phyloP scores from a whole-genome alignment of 2,113 vertebrate species.

The Struthio camelus region DNA sequence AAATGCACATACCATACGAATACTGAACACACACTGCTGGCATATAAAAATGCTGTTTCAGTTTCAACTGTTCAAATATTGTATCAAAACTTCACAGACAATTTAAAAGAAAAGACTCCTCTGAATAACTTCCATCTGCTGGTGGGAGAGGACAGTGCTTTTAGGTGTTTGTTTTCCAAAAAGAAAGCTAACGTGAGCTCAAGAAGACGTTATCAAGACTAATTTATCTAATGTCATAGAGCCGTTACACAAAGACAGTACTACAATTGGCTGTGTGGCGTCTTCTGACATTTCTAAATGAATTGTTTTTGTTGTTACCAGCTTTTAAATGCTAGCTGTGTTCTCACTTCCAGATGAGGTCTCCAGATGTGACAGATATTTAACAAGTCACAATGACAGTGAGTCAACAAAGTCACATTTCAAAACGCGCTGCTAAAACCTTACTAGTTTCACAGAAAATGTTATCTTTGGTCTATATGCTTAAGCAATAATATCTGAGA shows the following conservation, averaged over 20 bases:
- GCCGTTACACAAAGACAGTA: not conserved
- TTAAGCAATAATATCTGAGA: not conserved
- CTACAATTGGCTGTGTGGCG: not conserved
- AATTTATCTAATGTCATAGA: constrained; percentile 3
- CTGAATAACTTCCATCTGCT: constrained; percentile 3
- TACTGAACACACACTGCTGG: not conserved
- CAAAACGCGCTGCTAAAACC: not conserved
- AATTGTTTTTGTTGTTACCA: constrained; percentile 5
- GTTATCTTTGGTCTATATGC: not conserved
- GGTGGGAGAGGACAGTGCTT: constrained; percentile 10
- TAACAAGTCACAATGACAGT: not conserved
- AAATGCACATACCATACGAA: not conserved
- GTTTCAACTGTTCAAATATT: not conserved
- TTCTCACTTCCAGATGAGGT: constrained; percentile 1
- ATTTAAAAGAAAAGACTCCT: not conserved
- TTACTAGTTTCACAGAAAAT: not conserved
- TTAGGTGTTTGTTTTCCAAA: constrained; percentile 40
- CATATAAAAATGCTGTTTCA: not conserved
- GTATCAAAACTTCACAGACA: not conserved
- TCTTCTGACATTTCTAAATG: constrained; percentile 3
- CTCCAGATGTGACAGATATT: not conserved
- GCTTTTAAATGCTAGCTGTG: not conserved
- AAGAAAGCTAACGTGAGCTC: constrained; percentile 8
- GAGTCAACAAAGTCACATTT: not conserved
- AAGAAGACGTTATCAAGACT: constrained; percentile 20